Conservation (phyloP, 2,888 invertebrate species). For the Catonia carolina region DNA sequence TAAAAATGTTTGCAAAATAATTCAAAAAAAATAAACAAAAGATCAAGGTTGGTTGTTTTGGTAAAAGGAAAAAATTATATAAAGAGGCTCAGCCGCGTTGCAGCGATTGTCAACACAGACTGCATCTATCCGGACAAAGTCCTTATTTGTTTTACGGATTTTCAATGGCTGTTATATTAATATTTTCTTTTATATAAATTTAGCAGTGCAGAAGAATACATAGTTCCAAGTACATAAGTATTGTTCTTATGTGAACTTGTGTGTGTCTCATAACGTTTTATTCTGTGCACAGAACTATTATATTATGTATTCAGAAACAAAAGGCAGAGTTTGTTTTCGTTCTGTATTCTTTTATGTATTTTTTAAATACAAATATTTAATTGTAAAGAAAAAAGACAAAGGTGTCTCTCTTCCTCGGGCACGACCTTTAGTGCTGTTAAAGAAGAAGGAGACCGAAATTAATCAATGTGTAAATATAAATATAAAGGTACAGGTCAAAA, state of each 20-base stretch:
- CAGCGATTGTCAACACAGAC: no score
- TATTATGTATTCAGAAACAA: slow-evolving; percentile 1
- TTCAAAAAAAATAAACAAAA: no score
- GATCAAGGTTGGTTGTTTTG: no score
- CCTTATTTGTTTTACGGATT: neutral
- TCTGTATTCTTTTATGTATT: no score
- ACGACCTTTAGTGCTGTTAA: slow-evolving; percentile 46
- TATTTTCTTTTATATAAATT: no score
- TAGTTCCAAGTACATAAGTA: neutral
- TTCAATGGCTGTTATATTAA: no score
- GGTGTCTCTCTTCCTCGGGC: slow-evolving; percentile 43
- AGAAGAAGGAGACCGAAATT: slow-evolving; percentile 36
- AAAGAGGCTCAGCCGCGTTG: no score
- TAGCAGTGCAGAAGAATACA: slow-evolving; percentile 17
- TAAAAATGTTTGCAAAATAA: no score
- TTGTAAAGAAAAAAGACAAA: slow-evolving; percentile 6
- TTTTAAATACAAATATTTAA: no score
- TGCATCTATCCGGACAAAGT: neutral
- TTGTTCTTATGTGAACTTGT: no score
- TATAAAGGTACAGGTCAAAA: slow-evolving; percentile 14
- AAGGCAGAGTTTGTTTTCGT: slow-evolving; percentile 2
- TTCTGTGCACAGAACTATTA: slow-evolving; percentile 4
- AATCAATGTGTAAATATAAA: slow-evolving; percentile 25
- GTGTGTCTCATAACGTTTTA: slow-evolving; percentile 19
- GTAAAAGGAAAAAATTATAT: no score